Conservation (phyloP, 2,888 invertebrate genomes). For the Eurytoma californica region DNA sequence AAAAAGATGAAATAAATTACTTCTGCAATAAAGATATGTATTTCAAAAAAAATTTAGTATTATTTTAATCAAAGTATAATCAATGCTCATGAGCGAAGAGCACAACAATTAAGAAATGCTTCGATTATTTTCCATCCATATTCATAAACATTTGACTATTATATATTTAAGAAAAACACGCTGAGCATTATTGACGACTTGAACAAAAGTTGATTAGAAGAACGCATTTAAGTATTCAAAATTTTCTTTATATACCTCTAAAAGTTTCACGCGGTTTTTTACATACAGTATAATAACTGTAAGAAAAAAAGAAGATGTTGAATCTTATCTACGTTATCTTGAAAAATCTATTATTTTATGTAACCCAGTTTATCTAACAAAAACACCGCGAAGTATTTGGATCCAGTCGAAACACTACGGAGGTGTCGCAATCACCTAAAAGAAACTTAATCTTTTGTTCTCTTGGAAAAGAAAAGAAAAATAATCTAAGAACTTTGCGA, state of each 20-base stretch:
- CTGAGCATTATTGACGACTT: conserved; percentile 1
- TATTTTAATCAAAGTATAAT: conserved; percentile 24
- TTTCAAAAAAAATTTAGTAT: conserved; percentile 37
- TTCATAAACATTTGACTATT: background rate
- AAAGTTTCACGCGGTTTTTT: conserved; percentile 4
- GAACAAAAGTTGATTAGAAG: conserved; percentile 14
- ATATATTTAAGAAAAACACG: conserved; percentile 11
- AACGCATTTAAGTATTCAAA: conserved; percentile 20
- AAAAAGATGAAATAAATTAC: conserved; percentile 1
- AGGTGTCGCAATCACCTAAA: conserved; percentile 60
- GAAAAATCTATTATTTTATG: conserved; percentile 17
- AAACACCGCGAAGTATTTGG: conserved; percentile 54
- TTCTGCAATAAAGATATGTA: conserved; percentile 38
- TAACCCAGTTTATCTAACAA: conserved; percentile 12
- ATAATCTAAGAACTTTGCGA: background rate
- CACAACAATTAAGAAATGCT: conserved; percentile 11
- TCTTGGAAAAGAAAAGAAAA: conserved; percentile 39
- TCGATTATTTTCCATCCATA: conserved; percentile 16
- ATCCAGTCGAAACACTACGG: conserved; percentile 65
- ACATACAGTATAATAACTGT: conserved; percentile 35
- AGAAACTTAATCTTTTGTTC: conserved; percentile 54
- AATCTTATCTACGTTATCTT: conserved; percentile 5
- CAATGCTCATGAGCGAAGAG: conserved; percentile 4
- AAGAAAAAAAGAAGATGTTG: conserved; percentile 15
- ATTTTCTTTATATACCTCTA: conserved; percentile 16